Conservation (phyloP, 2,113 vertebrate species). For the Calidris pugnax region DNA sequence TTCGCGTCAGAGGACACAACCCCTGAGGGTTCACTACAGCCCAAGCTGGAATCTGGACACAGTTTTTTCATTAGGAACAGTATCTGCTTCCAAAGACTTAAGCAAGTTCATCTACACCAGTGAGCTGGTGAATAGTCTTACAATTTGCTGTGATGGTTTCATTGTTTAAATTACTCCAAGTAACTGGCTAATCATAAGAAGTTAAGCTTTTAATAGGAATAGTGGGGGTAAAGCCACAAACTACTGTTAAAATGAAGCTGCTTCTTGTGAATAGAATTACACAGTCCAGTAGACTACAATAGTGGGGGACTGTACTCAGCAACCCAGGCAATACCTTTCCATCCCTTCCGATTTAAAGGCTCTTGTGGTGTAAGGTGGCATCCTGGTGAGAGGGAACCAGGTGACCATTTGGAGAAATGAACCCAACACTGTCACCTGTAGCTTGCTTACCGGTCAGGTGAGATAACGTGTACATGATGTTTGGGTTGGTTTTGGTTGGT, state of each 20-base stretch:
- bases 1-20: not conserved
- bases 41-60: not conserved
- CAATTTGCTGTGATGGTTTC: not conserved
- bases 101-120: not conserved
- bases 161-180: not conserved
- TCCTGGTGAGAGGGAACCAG: not conserved
- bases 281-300: not conserved
- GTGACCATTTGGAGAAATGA: not conserved
- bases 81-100: not conserved
- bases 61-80: constrained; percentile 2
- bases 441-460: not conserved
- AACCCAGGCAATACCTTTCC: not conserved
- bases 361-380: not conserved
- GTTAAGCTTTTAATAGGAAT: not conserved
- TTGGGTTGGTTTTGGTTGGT: not conserved
- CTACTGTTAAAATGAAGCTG: not conserved
- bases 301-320: not conserved
- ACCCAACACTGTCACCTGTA: not conserved
- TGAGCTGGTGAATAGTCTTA: not conserved
- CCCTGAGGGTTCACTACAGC: not conserved
- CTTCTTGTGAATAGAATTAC: not conserved
- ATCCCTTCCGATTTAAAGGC: not conserved
- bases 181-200: not conserved
- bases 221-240: not conserved
- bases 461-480: fast-evolving